Percentiles rank a stretch among this genome's conserved stretches.
Evolutionary conservation across 2,888 invertebrate species (phyloP).

Genomic region (Timema podura): DNA sequence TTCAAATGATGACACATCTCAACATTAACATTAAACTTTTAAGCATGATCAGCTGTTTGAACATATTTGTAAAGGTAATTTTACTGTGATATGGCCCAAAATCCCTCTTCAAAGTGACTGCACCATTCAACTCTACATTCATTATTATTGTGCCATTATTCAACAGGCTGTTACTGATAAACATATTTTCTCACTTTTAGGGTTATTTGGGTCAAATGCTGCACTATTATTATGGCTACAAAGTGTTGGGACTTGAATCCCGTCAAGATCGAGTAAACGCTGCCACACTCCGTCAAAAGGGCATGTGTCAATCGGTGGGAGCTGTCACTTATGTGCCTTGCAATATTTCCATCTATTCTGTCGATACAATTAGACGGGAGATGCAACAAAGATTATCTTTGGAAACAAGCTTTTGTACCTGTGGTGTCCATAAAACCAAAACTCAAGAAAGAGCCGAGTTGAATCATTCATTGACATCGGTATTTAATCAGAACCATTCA

Average conservation of each 20-base stretch:
- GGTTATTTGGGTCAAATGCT: conserved; percentile 71
- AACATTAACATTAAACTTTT: no score
- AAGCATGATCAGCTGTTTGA: no score
- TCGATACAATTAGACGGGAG: not conserved
- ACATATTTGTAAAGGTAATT: no score
- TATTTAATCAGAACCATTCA: no score
- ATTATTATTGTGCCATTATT: not conserved
- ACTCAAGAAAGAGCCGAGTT: no score
- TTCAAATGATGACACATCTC: no score
- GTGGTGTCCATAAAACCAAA: not conserved
- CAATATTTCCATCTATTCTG: conserved; percentile 17
- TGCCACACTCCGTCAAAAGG: conserved; percentile 55
- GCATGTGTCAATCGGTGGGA: conserved; percentile 39
- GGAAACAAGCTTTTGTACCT: not conserved
- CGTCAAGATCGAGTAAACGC: conserved; percentile 52
- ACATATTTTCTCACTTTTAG: conserved; percentile 42
- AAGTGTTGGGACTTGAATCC: conserved; percentile 65
- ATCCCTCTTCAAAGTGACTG: no score
- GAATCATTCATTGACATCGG: no score
- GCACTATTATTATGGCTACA: conserved; percentile 52
- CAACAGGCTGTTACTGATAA: not conserved
- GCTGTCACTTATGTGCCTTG: conserved; percentile 44
- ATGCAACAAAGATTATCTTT: not conserved
- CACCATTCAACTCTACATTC: not conserved
- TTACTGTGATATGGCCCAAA: no score